A percentile compares a stretch with the other conserved stretches of the same genome.
Conservation (phyloP, 2,797 vertebrate genomes). For the Remorina albescens region DNA sequence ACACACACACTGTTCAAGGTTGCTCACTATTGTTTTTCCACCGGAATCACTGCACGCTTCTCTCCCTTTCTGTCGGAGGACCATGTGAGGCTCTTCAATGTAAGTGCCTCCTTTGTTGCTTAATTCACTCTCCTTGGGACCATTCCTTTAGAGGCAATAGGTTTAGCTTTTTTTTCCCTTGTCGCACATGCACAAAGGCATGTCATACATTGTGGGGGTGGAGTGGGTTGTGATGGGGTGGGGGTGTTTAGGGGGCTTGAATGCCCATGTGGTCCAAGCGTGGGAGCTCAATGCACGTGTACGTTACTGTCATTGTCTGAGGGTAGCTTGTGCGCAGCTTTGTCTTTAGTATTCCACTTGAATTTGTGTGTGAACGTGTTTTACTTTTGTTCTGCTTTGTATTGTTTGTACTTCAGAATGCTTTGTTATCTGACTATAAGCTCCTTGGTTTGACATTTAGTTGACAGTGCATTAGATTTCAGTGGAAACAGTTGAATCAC, state of each 20-base stretch:
- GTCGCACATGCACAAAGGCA: slow-evolving; percentile 60
- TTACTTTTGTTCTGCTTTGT: slow-evolving; percentile 1
- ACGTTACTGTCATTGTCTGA: slow-evolving; percentile 58
- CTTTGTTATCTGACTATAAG: not conserved
- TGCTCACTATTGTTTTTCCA: slow-evolving; percentile 65
- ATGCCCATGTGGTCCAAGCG: slow-evolving; percentile 66
- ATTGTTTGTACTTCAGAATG: not conserved
- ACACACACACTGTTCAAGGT: slow-evolving; percentile 47
- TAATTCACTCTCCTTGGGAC: slow-evolving; percentile 67
- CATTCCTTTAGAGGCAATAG: slow-evolving; percentile 44
- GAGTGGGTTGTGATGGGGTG: slow-evolving; percentile 43
- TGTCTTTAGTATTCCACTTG: slow-evolving; percentile 19
- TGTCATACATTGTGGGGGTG: slow-evolving; percentile 58
- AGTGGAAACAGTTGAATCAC: not conserved
- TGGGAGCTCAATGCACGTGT: slow-evolving; percentile 62
- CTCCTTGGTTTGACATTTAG: not conserved
- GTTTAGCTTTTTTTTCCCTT: slow-evolving; percentile 18
- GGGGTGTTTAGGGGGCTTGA: slow-evolving; percentile 47
- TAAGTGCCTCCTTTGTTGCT: slow-evolving; percentile 82
- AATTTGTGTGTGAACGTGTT: not conserved
- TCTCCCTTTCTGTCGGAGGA: slow-evolving; percentile 71
- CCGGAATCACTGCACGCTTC: slow-evolving; percentile 65
- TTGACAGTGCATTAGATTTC: not conserved
- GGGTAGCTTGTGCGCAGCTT: slow-evolving; percentile 23
- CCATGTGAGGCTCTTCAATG: slow-evolving; percentile 76